Percentiles rank a stretch among this genome's conserved stretches.
Conservation (phyloP, 2,888 invertebrate species). For the Eristalis intricaria region DNA sequence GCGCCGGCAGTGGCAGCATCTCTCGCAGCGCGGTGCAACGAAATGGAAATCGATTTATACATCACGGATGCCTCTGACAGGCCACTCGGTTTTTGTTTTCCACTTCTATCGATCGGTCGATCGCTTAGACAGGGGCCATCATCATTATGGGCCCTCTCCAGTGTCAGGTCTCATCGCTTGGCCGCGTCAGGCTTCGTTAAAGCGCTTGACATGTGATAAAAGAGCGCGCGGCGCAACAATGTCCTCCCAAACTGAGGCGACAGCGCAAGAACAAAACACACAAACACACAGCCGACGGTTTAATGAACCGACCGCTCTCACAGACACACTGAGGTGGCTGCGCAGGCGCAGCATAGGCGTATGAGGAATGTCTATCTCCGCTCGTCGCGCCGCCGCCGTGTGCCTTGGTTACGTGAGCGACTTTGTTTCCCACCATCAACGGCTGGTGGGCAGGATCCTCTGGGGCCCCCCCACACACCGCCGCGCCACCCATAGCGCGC, state of each 20-base stretch:
- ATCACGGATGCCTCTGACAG: slow-evolving; percentile 59
- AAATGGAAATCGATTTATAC: slow-evolving; percentile 69
- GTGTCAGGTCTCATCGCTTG: background rate
- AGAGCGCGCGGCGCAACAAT: slow-evolving; percentile 44
- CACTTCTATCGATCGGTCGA: background rate
- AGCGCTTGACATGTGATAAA: slow-evolving; percentile 65
- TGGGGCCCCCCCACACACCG: background rate
- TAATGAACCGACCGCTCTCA: slow-evolving; percentile 41
- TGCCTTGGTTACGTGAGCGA: slow-evolving; percentile 29
- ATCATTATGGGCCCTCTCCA: slow-evolving; percentile 47
- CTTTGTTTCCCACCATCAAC: slow-evolving; percentile 29
- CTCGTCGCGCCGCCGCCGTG: slow-evolving; percentile 6
- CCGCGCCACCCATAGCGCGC: background rate
- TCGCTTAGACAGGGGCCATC: slow-evolving; percentile 46
- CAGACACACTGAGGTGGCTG: background rate
- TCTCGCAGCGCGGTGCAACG: slow-evolving; percentile 17
- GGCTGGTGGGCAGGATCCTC: slow-evolving; percentile 4
- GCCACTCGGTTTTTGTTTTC: background rate
- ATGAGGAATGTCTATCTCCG: slow-evolving; percentile 29
- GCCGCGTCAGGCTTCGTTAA: slow-evolving; percentile 61
- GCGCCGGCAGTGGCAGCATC: background rate
- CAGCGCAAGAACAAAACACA: background rate
- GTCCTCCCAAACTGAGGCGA: slow-evolving; percentile 32
- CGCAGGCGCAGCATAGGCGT: slow-evolving; percentile 14
- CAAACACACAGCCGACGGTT: slow-evolving; percentile 16